Conservation (phyloP, 2,113 vertebrate genomes). For the Hystrix cristata region DNA sequence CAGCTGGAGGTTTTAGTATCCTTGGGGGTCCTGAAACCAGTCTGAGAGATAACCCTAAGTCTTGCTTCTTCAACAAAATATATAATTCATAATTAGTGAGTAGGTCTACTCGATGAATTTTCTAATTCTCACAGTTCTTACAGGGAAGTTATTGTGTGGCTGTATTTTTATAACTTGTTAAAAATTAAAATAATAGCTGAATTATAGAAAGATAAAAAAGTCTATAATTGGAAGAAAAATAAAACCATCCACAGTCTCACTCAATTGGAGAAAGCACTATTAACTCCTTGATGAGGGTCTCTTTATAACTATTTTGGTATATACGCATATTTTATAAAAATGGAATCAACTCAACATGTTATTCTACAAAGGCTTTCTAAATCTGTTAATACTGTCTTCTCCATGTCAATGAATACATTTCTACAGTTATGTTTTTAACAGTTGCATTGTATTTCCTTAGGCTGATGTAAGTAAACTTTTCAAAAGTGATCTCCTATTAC, state of each 20-base stretch:
- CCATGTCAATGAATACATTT: neutral
- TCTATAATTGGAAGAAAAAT: slow-evolving; percentile 42
- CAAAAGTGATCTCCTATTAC: neutral
- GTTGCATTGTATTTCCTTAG: neutral
- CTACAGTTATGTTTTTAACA: slow-evolving; percentile 35
- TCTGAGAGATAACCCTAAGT: neutral
- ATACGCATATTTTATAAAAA: neutral
- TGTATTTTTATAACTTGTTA: slow-evolving; percentile 31
- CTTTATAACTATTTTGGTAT: neutral
- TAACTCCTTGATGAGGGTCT: neutral
- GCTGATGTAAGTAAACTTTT: slow-evolving; percentile 11
- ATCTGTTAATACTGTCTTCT: slow-evolving; percentile 4
- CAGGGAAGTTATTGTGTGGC: neutral
- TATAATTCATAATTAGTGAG: neutral
- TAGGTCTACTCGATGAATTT: neutral
- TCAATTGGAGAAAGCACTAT: neutral
- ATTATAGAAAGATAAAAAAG: slow-evolving; percentile 14
- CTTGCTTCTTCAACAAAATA: neutral
- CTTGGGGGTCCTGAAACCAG: neutral
- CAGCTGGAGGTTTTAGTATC: neutral
- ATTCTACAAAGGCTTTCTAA: neutral
- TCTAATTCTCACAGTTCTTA: neutral
- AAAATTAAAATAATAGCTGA: slow-evolving; percentile 8
- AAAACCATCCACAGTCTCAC: neutral
- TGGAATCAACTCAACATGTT: neutral